Conservation (phyloP, 2,888 invertebrate species). For the Exephanes ischioxanthus region DNA sequence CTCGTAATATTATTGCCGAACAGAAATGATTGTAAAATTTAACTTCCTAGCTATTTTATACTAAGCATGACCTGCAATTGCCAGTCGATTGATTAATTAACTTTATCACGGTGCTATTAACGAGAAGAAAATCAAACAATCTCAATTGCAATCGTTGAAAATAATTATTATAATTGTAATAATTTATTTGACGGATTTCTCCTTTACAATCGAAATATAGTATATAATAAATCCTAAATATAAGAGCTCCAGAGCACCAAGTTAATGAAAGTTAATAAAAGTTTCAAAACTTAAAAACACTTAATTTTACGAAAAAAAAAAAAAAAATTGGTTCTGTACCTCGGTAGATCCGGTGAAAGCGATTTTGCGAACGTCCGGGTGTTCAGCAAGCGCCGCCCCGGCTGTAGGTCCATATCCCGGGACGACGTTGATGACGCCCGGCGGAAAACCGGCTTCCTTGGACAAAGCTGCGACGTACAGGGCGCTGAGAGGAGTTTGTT, state of each 20-base stretch:
- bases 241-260: too few species aligned
- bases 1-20: neutral
- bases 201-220: too few species aligned
- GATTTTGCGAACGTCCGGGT: conserved; percentile 91
- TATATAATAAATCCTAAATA: too few species aligned
- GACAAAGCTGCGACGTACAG: conserved; percentile 90
- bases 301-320: neutral
- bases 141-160: neutral
- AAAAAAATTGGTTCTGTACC: conserved; percentile 77
- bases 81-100: neutral
- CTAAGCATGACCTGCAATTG: too few species aligned
- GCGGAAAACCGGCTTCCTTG: conserved; percentile 93
- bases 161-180: neutral
- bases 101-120: neutral
- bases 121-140: conserved; percentile 7
- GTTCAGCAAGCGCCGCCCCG: conserved; percentile 90
- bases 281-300: too few species aligned
- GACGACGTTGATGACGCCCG: conserved; percentile 92
- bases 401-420: conserved; percentile 92
- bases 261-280: too few species aligned
- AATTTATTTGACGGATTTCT: too few species aligned
- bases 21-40: neutral
- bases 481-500: conserved; percentile 94
- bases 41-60: neutral
- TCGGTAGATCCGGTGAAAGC: conserved; percentile 93